Base-by-base conservation (phyloP, 2,797 vertebrate species). In the Syngnathus rostellatus region DNA sequence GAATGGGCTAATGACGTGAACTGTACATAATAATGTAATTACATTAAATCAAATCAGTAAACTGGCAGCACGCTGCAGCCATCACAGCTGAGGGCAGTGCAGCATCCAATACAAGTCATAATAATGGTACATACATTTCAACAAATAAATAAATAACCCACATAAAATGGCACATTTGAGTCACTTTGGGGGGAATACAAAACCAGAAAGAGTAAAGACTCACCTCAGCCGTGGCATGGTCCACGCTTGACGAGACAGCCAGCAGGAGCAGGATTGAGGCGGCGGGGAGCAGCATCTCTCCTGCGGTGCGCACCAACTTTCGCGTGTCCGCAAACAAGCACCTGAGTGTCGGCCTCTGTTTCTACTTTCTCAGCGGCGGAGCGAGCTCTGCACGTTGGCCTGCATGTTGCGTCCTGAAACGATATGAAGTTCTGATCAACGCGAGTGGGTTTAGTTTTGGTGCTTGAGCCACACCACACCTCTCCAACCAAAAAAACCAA, bases 341-440 rank as follows among this genome's bases (percentile, higher is more conserved):
- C 82, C 75, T 79, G 76, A 70, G 12, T 8, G 51, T 72, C 37
- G 65, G 75, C 48, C 45, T 67, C 51, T 68, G 23, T 67, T 69
- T 78, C 72, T 72, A 9, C 59, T 25, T 45, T 38, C 40, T 50
- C 76, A 85, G 83, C 59, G 48, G 65, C 73, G 59, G 83, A 85
- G 85, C 81, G 25, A 63, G 23, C 64, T 57, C 81, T 64, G 67
- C 71, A 73, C 81, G 81, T 81, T 84, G 57, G 76, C 80, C 85
- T 80, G 85, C 89, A 93, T 92, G 88, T 91, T 92, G 60, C 85
- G 85, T 87, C 85, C 79, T 16, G 70, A 80, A 66, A 79, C 84
- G 87, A 83, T 90, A 67, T 93, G 92, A 87, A 75, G 68, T 68
- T 83, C 63, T 70, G 82, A 76, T 84, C 85, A 72, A 82, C 80